Evolutionary conservation across 1,140 invertebrate species (phyloP).

Genomic region (Alviniconcha marisindica): DNA sequence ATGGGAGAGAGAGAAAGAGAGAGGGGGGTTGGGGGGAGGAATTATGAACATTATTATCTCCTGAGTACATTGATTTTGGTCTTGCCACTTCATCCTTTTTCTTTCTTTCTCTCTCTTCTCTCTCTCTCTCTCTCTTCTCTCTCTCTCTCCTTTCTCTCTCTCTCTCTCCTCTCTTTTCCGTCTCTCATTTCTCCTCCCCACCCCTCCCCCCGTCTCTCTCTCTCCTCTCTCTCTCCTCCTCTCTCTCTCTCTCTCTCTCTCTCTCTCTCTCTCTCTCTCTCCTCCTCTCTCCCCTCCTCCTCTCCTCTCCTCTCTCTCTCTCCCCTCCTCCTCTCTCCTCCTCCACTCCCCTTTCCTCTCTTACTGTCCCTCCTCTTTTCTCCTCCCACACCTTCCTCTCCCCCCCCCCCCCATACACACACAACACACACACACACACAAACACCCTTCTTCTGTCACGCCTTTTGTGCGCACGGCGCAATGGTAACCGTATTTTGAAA

Average conservation of each 20-base stretch:
- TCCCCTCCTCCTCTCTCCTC: background rate
- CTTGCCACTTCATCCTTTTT: background rate
- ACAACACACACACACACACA: no score
- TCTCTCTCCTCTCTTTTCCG: background rate
- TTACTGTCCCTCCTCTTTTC: background rate
- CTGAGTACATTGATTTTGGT: no score
- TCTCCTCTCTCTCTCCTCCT: no score
- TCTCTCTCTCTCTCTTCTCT: background rate
- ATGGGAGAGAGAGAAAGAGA: no score
- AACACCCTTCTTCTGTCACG: background rate
- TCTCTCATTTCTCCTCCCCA: background rate
- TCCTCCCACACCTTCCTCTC: no score
- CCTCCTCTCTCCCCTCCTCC: background rate
- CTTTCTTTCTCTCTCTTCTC: background rate
- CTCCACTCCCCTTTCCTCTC: background rate
- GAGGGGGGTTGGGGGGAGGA: no score
- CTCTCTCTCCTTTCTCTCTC: background rate
- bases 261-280: constrained; percentile 19
- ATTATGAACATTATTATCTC: no score
- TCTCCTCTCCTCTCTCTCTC: background rate
- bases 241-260: background rate
- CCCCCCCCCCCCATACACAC: no score
- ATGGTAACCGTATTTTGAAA: no score
- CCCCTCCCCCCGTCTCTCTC: background rate
- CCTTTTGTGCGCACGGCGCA: background rate